Percentiles rank a stretch among this genome's conserved stretches.
phyloP scores from a whole-genome alignment of 2,888 invertebrate species.

The Apodemia duryi region DNA sequence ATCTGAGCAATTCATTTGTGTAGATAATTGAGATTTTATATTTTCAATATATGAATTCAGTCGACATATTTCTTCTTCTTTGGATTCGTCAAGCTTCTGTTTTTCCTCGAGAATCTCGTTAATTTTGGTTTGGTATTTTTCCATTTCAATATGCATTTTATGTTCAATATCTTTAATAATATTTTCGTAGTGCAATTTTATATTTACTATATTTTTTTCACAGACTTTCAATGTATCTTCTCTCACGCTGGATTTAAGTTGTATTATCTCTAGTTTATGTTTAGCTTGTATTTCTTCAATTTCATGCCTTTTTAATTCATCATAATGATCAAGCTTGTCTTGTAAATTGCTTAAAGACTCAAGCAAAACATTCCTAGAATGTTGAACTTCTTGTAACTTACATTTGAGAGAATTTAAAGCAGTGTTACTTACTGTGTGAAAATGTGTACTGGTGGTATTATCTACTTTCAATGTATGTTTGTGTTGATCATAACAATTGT shows the following conservation, averaged over 20 bases:
- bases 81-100: slow-evolving; percentile 45
- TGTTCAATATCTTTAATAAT: slow-evolving; percentile 42
- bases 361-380: slow-evolving; percentile 46
- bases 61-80: slow-evolving; percentile 47
- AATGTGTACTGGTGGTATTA: slow-evolving; percentile 41
- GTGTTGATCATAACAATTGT: slow-evolving; percentile 31
- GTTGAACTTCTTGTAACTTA: slow-evolving; percentile 51
- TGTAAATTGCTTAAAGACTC: slow-evolving; percentile 46
- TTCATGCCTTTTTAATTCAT: slow-evolving; percentile 51
- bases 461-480: slow-evolving; percentile 40
- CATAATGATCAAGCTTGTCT: slow-evolving; percentile 46
- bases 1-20: background rate
- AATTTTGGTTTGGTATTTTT: slow-evolving; percentile 36
- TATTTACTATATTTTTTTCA: slow-evolving; percentile 46
- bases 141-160: slow-evolving; percentile 37
- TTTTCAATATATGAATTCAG: slow-evolving; percentile 48
- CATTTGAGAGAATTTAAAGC: slow-evolving; percentile 47
- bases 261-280: slow-evolving; percentile 52
- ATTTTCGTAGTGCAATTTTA: slow-evolving; percentile 39
- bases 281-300: slow-evolving; percentile 52
- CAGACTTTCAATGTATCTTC: slow-evolving; percentile 45
- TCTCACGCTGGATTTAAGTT: slow-evolving; percentile 41
- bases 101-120: slow-evolving; percentile 45
- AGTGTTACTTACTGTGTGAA: slow-evolving; percentile 39
- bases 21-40: slow-evolving; percentile 35